A percentile compares a stretch with the other conserved stretches of the same genome.
phyloP scores from a whole-genome alignment of 2,888 invertebrate genomes.

The Polydrusus cervinus region DNA sequence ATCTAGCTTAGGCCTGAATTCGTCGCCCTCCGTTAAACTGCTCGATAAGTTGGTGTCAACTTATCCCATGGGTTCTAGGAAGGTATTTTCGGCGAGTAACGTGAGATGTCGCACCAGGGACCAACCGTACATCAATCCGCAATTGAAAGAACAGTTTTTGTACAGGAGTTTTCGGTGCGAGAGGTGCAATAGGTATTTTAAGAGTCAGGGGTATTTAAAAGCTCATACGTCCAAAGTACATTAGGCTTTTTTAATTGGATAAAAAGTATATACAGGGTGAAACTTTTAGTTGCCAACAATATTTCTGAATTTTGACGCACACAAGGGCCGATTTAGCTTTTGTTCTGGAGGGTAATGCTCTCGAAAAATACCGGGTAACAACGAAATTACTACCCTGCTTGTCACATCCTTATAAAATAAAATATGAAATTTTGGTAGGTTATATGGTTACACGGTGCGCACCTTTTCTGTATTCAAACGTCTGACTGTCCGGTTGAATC shows the following conservation, averaged over 20 bases:
- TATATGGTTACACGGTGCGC: too few relatives aligned
- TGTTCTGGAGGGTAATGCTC: too few relatives aligned
- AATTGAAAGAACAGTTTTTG: slow-evolving; percentile 68
- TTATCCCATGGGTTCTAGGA: slow-evolving; percentile 57
- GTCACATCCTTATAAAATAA: too few relatives aligned
- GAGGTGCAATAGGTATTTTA: slow-evolving; percentile 68
- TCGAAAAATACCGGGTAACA: too few relatives aligned
- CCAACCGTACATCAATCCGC: slow-evolving; percentile 69
- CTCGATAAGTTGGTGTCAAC: slow-evolving; percentile 62
- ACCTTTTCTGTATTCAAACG: too few relatives aligned
- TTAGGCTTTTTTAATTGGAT: slow-evolving; percentile 47
- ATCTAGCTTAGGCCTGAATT: slow-evolving; percentile 22
- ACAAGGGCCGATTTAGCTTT: too few relatives aligned
- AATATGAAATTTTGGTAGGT: too few relatives aligned
- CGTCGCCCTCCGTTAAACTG: slow-evolving; percentile 59
- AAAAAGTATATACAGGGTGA: slow-evolving; percentile 5
- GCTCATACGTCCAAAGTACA: slow-evolving; percentile 70
- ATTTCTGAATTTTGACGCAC: too few relatives aligned
- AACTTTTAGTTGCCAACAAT: too few relatives aligned
- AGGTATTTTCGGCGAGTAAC: slow-evolving; percentile 64
- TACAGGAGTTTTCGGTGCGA: slow-evolving; percentile 68
- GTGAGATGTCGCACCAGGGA: slow-evolving; percentile 67
- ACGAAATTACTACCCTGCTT: too few relatives aligned
- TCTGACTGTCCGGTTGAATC: too few relatives aligned
- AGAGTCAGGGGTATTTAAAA: slow-evolving; percentile 70